Evolutionary conservation across 1,140 invertebrate species (phyloP).

Genomic region (Gerris buenoi): DNA sequence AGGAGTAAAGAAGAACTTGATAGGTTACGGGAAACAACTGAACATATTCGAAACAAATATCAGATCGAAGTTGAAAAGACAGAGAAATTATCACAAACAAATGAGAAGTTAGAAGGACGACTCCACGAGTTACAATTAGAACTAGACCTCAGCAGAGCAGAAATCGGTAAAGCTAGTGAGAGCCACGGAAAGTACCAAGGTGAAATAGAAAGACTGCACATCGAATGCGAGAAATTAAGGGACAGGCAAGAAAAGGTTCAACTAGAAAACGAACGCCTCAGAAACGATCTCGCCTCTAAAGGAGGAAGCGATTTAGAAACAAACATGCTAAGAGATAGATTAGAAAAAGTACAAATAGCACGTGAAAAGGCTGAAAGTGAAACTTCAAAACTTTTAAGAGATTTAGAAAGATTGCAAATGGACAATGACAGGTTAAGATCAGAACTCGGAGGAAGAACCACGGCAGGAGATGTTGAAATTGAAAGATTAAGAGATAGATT

Average conservation of each 20-base stretch:
- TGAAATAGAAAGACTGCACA: constrained; percentile 60
- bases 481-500: constrained; percentile 69
- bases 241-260: constrained; percentile 71
- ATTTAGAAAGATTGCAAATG: constrained; percentile 45
- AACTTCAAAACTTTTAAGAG: constrained; percentile 65
- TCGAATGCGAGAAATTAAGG: constrained; percentile 70
- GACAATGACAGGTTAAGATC: constrained; percentile 22
- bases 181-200: constrained; percentile 58
- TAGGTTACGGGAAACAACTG: constrained; percentile 61
- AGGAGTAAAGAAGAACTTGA: constrained; percentile 63
- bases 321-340: constrained; percentile 64
- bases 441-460: constrained; percentile 34
- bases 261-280: constrained; percentile 53
- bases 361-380: constrained; percentile 71
- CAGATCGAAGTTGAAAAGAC: constrained; percentile 70
- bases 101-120: constrained; percentile 50
- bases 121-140: constrained; percentile 63
- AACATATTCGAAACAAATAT: constrained; percentile 72
- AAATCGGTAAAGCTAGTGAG: constrained; percentile 52
- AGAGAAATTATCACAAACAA: constrained; percentile 36
- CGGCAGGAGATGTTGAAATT: constrained; percentile 47
- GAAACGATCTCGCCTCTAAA: constrained; percentile 41
- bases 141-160: constrained; percentile 57
- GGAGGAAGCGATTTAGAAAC: constrained; percentile 47
- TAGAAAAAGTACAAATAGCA: constrained; percentile 66